Conservation (phyloP, 2,797 vertebrate genomes). For the Tenualosa thibaudeaui region DNA sequence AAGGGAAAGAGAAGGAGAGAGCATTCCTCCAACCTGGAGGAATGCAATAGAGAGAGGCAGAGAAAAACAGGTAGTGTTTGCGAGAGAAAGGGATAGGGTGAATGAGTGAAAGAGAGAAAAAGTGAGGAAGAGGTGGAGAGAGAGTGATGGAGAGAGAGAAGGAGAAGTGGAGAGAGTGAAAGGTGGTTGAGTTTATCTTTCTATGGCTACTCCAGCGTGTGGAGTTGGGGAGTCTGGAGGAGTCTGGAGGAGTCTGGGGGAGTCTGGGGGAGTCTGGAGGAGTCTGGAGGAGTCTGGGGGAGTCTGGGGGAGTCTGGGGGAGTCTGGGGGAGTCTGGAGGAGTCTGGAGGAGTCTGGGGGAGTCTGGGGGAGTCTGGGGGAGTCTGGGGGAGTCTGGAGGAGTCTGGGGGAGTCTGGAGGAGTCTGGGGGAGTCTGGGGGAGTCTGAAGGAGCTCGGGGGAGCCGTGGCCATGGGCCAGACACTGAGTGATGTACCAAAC, state of each 20-base stretch:
- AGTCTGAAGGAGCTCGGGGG: not conserved
- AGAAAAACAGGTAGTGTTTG: not conserved
- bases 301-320: not conserved
- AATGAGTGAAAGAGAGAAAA: not conserved
- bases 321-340: not conserved
- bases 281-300: too few species aligned
- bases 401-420: not conserved
- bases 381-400: not conserved
- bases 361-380: not conserved
- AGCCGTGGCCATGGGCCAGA: constrained; percentile 34
- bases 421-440: too few species aligned
- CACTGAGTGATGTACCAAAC: constrained; percentile 47
- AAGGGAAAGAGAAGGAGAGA: not conserved
- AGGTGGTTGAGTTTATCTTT: constrained; percentile 10
- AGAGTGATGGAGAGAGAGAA: not conserved
- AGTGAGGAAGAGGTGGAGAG: not conserved
- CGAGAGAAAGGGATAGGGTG: not conserved
- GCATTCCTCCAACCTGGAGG: not conserved
- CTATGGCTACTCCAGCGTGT: not conserved
- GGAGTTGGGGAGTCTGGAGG: not conserved
- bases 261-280: not conserved
- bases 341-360: too few species aligned
- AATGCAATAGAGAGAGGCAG: not conserved
- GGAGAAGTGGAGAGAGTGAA: not conserved
- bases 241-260: too few species aligned